A percentile compares a stretch with the other conserved stretches of the same genome.
Evolutionary conservation across 2,113 vertebrate species (phyloP).

Genomic region (Dunckerocampus dactyliophorus): DNA sequence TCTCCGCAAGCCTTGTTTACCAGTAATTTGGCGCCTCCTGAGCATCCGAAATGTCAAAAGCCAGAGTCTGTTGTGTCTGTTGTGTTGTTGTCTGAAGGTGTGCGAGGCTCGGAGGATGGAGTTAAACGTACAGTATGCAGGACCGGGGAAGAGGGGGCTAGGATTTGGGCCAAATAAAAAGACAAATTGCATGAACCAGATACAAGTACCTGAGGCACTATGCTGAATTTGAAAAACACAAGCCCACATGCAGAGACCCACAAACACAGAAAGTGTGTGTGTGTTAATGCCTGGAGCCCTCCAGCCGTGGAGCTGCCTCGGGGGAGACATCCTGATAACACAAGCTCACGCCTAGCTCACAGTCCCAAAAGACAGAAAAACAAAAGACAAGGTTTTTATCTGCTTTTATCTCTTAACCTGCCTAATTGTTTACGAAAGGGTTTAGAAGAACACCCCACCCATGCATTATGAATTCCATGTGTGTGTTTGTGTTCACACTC

Average conservation of each 20-base stretch:
- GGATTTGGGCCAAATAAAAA: constrained; percentile 30
- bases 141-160: constrained; percentile 3
- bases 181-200: constrained; percentile 45
- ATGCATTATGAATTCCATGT: constrained; percentile 51
- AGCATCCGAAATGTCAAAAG: constrained; percentile 46
- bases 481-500: constrained; percentile 16
- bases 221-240: constrained; percentile 34
- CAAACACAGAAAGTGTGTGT: constrained; percentile 1
- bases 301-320: constrained; percentile 51
- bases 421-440: constrained; percentile 72
- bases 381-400: constrained; percentile 66
- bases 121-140: constrained; percentile 31
- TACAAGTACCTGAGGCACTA: constrained; percentile 34
- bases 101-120: constrained; percentile 30
- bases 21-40: constrained; percentile 55
- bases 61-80: too few relatives aligned
- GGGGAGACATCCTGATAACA: constrained; percentile 58
- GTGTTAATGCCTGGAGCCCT: constrained; percentile 59
- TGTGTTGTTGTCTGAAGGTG: constrained; percentile 49
- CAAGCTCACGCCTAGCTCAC: constrained; percentile 44
- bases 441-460: constrained; percentile 63
- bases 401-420: constrained; percentile 73
- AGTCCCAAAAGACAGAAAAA: constrained; percentile 57
- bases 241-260: constrained; percentile 9
- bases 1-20: constrained; percentile 48